Evolutionary conservation across 2,888 invertebrate species (phyloP), one percentile per base, ranked within the genome.

Genomic region (Linnaemya vulpina): DNA sequence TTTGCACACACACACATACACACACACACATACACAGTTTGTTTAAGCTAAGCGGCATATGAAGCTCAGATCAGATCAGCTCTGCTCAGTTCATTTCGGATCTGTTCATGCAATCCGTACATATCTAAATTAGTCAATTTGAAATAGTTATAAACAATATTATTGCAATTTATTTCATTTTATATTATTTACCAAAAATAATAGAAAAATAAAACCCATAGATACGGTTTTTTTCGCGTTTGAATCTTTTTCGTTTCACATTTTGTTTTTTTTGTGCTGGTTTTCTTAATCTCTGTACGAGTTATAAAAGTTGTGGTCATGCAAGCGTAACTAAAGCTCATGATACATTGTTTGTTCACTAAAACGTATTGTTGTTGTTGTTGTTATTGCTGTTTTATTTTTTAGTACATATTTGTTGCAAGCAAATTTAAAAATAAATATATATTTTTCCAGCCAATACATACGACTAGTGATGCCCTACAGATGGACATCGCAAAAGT

Each of bases 111-210:
- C 55, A 65, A 65, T 83, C 49, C 71, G 13, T 73, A 83, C 77
- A 77, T 84, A 81, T 77, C 84, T 81, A 84, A 84, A 84, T 81
- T 84, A 84, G 84, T 84, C 81, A 77, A 79, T 83, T 83, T 83
- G 40, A 76, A 73, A 83, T 77, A 77, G 65, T 71, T 71, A 55
- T 76, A 63, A 74, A 63, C 70, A 81, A 81, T 75, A 70, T 70
- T 68, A 82, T 51, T 76, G 70, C 55, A 71, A 71, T 65, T 82
- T 76, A 71, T 58, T 76, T 82, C 17, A 71, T 82, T 30, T 65
- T 58, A 71, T 82, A 71, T 82, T 71, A 73, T 58, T 71, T 82
- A 65, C 55, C 25, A 25, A 51, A 71, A 76, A 55, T 30, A 30
- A 30, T 2, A 30, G 5, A 30, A 3, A 30, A 30, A 30, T 30